phyloP scores from a whole-genome alignment of 2,113 vertebrate genomes.

The Meleagris gallopavo region DNA sequence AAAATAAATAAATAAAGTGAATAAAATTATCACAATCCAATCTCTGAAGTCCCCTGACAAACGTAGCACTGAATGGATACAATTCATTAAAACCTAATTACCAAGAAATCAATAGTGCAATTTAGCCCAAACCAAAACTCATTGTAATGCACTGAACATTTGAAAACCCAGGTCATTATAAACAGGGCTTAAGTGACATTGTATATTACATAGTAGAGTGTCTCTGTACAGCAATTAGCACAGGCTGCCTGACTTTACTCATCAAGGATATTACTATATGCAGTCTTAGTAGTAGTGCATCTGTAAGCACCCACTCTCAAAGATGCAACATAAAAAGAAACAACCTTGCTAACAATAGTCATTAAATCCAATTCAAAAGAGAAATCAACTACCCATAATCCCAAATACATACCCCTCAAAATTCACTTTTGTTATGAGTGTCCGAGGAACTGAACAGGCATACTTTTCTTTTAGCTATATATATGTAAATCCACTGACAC shows the following conservation, averaged over 20 bases:
- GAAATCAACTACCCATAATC: not conserved
- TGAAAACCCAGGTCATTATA: constrained; percentile 39
- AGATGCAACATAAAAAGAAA: not conserved
- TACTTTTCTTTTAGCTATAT: not conserved
- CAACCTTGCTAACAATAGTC: not conserved
- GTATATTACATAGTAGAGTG: not conserved
- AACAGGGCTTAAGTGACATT: constrained; percentile 17
- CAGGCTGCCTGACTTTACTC: not conserved
- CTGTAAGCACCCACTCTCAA: constrained; percentile 14
- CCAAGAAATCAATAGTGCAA: constrained; percentile 69
- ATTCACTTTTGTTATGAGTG: not conserved
- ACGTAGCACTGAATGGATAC: constrained; percentile 19
- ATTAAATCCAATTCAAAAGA: not conserved
- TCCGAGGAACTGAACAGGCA: not conserved
- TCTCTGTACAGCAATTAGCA: constrained; percentile 46
- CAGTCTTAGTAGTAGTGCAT: not conserved
- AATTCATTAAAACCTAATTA: constrained; percentile 76
- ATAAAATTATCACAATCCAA: not conserved
- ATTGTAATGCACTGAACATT: constrained; percentile 44
- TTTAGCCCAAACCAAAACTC: constrained; percentile 56
- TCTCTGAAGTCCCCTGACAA: constrained; percentile 30
- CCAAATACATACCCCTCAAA: not conserved
- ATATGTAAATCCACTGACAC: not conserved
- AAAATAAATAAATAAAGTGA: constrained; percentile 4
- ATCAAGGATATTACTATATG: not conserved